phyloP scores from a whole-genome alignment of 2,888 invertebrate genomes.

The Melitaea athalia region DNA sequence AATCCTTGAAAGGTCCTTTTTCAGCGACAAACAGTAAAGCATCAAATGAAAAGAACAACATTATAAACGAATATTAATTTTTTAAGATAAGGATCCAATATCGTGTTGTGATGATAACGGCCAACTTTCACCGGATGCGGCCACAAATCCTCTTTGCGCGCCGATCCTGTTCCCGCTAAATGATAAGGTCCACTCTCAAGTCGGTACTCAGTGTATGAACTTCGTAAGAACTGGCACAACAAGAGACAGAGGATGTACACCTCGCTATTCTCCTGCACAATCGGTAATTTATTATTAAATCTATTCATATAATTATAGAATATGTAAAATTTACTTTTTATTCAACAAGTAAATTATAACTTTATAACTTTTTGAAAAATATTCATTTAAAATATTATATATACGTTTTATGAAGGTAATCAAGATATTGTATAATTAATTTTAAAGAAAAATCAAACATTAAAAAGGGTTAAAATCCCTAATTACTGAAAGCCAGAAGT shows the following conservation, averaged over 20 bases:
- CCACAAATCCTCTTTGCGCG: conserved; percentile 64
- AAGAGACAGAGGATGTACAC: conserved; percentile 85
- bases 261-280: conserved; percentile 85
- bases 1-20: too few species aligned
- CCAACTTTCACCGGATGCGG: conserved; percentile 54
- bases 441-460: not conserved
- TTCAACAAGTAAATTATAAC: too few species aligned
- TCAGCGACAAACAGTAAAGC: too few species aligned
- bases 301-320: too few species aligned
- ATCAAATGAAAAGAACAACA: too few species aligned
- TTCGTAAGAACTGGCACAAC: conserved; percentile 87
- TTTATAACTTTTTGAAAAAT: too few species aligned
- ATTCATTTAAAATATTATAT: too few species aligned
- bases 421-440: not conserved
- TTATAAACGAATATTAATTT: not conserved
- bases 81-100: conserved; percentile 60
- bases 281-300: conserved; percentile 75
- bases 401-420: not conserved
- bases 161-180: conserved; percentile 66
- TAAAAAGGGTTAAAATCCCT: not conserved
- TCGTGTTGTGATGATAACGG: conserved; percentile 71
- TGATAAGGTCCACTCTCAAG: conserved; percentile 72
- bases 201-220: conserved; percentile 85
- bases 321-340: too few species aligned
- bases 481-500: not conserved